Percentiles rank a stretch among this genome's conserved stretches.
Evolutionary conservation across 2,113 vertebrate genomes (phyloP).

Genomic region (Thamnophis sirtalis): DNA sequence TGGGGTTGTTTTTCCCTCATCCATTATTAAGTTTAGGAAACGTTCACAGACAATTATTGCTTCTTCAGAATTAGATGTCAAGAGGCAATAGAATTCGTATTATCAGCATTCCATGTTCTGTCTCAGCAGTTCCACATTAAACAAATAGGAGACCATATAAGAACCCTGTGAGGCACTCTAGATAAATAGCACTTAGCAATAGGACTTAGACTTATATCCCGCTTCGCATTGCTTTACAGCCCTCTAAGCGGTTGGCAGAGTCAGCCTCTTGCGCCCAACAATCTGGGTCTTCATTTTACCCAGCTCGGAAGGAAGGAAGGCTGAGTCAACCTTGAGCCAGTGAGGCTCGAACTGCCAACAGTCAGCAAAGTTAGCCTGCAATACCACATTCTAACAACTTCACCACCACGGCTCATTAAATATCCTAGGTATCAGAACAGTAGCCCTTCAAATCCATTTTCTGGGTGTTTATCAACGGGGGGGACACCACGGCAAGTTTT

Average conservation of each 20-base stretch:
- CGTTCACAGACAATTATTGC: background rate
- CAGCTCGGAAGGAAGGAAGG: background rate
- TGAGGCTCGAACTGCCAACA: background rate
- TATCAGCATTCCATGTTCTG: background rate
- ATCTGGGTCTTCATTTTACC: background rate
- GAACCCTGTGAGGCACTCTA: background rate
- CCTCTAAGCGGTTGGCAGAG: background rate
- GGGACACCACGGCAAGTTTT: background rate
- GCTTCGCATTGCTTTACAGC: background rate
- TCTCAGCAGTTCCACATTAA: background rate
- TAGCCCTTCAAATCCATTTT: background rate
- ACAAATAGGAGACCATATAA: background rate
- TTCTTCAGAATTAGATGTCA: background rate
- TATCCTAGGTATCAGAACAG: background rate
- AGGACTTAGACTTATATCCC: background rate
- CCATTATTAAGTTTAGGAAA: background rate
- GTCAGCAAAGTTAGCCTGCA: background rate
- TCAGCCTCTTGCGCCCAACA: background rate
- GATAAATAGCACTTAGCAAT: background rate
- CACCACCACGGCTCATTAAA: background rate
- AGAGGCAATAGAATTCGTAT: background rate
- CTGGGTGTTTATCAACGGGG: background rate
- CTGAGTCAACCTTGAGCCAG: background rate
- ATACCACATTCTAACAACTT: background rate
- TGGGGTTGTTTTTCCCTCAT: background rate